These are phyloP conservation scores for Sphaeramia orbicularis DNA, from an alignment of 2,797 vertebrate genomes.

Conservation along the genomic window DNA sequence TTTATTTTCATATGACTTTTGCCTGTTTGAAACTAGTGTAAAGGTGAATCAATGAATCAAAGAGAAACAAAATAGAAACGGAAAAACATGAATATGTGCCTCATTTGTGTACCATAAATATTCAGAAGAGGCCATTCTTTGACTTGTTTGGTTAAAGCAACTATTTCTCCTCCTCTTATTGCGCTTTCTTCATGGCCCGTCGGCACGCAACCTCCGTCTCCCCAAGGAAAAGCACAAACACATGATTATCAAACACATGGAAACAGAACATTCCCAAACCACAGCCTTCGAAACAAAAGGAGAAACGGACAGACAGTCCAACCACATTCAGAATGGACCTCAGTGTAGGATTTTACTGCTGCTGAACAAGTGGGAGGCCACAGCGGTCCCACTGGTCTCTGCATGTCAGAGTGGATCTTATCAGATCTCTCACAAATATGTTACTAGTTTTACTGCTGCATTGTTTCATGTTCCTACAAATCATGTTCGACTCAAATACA, in stretches of 20 bases:
- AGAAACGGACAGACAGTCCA: slow-evolving; percentile 1
- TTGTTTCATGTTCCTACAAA: too few species aligned
- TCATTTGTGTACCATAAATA: slow-evolving; percentile 75
- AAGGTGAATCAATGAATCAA: background rate
- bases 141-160: slow-evolving; percentile 77
- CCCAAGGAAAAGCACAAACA: slow-evolving; percentile 69
- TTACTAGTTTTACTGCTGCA: too few species aligned
- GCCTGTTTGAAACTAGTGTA: too few species aligned
- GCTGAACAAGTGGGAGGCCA: slow-evolving; percentile 60
- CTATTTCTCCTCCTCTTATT: slow-evolving; percentile 74
- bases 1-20: too few species aligned
- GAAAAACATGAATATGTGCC: slow-evolving; percentile 18
- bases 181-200: slow-evolving; percentile 69
- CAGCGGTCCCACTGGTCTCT: too few species aligned
- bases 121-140: slow-evolving; percentile 83
- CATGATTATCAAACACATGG: background rate
- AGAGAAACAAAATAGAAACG: slow-evolving; percentile 11
- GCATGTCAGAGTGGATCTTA: too few species aligned
- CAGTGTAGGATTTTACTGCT: slow-evolving; percentile 87
- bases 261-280: slow-evolving; percentile 10
- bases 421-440: too few species aligned
- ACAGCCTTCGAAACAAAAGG: slow-evolving; percentile 1
- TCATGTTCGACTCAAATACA: too few species aligned
- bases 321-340: slow-evolving; percentile 75
- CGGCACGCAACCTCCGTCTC: slow-evolving; percentile 79